Percentiles rank a stretch among this genome's conserved stretches.
Conservation (phyloP, 2,113 vertebrate genomes). For the Panurus biarmicus region DNA sequence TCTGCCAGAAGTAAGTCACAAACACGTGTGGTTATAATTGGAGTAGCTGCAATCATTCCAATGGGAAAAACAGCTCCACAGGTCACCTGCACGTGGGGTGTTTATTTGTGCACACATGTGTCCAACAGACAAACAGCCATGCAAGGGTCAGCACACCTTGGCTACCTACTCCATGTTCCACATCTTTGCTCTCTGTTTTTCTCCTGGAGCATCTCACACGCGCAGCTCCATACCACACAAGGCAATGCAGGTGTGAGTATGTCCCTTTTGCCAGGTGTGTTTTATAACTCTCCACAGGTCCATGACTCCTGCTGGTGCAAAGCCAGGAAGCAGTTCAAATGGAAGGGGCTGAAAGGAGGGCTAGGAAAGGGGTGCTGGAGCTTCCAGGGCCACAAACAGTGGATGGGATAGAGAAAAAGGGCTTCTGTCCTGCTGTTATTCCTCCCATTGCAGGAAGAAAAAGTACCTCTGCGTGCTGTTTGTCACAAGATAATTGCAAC, state of each 20-base stretch:
- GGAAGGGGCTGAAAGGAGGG: not conserved
- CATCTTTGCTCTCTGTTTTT: not conserved
- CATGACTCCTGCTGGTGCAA: fast-evolving
- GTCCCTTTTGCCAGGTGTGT: not conserved
- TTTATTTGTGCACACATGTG: not conserved
- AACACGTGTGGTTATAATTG: not conserved
- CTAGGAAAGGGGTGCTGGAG: not conserved
- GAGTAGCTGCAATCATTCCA: not conserved
- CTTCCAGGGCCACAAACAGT: fast-evolving
- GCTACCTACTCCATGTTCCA: not conserved
- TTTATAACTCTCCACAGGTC: not conserved
- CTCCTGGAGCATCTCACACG: fast-evolving
- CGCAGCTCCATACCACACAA: fast-evolving
- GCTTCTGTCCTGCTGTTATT: not conserved
- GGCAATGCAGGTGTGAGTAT: fast-evolving
- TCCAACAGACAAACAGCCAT: not conserved
- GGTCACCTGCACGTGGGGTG: not conserved
- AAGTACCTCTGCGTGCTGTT: not conserved
- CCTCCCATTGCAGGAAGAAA: not conserved
- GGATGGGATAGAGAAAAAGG: not conserved
- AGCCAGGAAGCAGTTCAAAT: not conserved
- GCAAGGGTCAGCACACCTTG: not conserved
- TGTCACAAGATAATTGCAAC: not conserved
- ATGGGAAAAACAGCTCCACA: not conserved
- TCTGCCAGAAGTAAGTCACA: not conserved